Evolutionary conservation across 2,113 vertebrate species (phyloP).

Genomic region (Erythrocercus mccallii): DNA sequence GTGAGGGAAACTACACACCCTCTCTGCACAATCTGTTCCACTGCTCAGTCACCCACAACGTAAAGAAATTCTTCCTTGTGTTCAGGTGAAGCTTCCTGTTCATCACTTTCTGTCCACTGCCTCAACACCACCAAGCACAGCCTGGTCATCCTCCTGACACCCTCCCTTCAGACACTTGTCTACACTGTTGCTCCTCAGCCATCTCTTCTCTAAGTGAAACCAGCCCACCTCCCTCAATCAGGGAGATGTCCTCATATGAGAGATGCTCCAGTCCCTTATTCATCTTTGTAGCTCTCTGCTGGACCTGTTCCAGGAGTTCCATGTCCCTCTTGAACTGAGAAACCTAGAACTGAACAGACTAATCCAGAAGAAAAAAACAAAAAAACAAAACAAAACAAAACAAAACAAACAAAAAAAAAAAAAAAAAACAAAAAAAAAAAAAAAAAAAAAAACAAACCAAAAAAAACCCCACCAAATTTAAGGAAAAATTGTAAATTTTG

Average conservation of each 20-base stretch:
- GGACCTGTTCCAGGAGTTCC: background rate
- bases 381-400: no score
- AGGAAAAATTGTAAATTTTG: background rate
- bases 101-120: background rate
- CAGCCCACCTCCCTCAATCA: background rate
- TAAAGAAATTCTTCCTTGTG: background rate
- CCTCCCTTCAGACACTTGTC: background rate
- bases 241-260: background rate
- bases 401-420: no score
- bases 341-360: background rate
- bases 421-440: no score
- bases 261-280: background rate
- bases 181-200: background rate
- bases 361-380: background rate
- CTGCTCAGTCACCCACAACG: accelerated
- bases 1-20: background rate
- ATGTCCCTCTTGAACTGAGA: no score
- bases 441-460: no score
- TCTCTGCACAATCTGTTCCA: background rate
- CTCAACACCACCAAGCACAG: background rate
- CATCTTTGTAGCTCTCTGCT: background rate
- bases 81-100: background rate
- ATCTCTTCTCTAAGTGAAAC: background rate
- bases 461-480: no score
- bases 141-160: no score